A percentile compares a stretch with the other conserved stretches of the same genome.
Conservation (phyloP, 2,797 vertebrate species). For the Protosalanx chinensis region DNA sequence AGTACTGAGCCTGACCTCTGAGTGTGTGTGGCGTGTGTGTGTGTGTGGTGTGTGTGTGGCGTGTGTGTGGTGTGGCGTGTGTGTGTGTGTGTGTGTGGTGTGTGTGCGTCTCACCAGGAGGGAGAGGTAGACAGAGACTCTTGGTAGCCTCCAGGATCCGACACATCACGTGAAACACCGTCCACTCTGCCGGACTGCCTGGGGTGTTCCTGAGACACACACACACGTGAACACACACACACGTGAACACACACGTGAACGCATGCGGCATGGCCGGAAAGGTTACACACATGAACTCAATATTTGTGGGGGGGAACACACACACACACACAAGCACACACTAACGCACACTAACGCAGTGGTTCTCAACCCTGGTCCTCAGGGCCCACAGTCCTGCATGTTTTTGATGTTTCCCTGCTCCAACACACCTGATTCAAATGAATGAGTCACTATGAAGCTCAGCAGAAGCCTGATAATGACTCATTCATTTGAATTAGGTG, state of each 20-base stretch:
- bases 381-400: no score
- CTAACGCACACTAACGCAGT: no score
- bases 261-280: not conserved
- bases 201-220: constrained; percentile 64
- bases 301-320: not conserved
- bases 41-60: not conserved
- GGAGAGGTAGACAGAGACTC: constrained; percentile 85
- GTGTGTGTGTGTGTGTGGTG: not conserved
- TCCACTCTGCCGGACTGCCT: constrained; percentile 77
- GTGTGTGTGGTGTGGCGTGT: not conserved
- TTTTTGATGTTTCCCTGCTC: no score
- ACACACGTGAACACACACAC: constrained; percentile 8
- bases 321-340: not conserved
- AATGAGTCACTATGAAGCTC: no score
- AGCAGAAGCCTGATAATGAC: no score
- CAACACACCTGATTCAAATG: no score
- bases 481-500: no score
- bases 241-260: constrained; percentile 14
- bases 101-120: constrained; percentile 82
- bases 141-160: constrained; percentile 84
- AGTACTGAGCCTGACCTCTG: not conserved
- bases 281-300: not conserved
- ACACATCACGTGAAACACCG: constrained; percentile 86
- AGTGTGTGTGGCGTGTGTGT: not conserved
- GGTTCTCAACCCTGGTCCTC: no score